phyloP scores from a whole-genome alignment of 2,113 vertebrate genomes.

The Vulpes ferrilata region DNA sequence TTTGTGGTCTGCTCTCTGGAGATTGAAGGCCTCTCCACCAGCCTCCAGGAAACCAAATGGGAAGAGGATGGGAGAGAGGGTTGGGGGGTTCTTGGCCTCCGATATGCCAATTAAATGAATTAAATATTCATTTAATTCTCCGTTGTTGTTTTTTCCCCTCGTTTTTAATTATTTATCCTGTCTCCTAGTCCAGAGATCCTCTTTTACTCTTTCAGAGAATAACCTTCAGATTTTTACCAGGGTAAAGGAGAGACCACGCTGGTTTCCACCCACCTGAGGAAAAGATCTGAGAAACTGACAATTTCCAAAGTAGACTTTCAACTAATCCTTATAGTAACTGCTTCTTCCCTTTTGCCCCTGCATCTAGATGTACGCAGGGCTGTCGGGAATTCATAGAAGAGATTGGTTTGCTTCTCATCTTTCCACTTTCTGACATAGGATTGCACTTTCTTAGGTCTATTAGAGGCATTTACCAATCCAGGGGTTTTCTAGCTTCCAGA shows the following conservation, averaged over 20 bases:
- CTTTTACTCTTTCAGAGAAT: background rate
- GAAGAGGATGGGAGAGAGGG: background rate
- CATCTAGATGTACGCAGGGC: too few relatives aligned
- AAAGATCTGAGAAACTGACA: background rate
- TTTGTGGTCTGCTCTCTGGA: background rate
- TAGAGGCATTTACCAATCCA: background rate
- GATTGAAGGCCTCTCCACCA: background rate
- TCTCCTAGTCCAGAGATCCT: background rate
- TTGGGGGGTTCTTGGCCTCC: background rate
- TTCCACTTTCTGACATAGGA: background rate
- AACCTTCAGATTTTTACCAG: constrained; percentile 20
- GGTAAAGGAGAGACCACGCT: background rate
- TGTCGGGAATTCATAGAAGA: background rate
- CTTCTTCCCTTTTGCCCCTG: background rate
- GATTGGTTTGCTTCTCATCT: background rate
- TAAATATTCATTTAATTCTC: background rate
- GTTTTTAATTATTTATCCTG: background rate
- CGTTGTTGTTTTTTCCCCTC: background rate
- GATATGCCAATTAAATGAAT: too few relatives aligned
- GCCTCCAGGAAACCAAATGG: background rate
- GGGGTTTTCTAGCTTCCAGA: background rate
- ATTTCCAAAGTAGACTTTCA: background rate
- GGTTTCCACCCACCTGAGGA: background rate
- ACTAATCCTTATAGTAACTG: background rate
- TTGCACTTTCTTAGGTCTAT: background rate